These are phyloP conservation scores for Prunella fulvescens DNA, from an alignment of 2,113 vertebrate species.

Conservation along the genomic window DNA sequence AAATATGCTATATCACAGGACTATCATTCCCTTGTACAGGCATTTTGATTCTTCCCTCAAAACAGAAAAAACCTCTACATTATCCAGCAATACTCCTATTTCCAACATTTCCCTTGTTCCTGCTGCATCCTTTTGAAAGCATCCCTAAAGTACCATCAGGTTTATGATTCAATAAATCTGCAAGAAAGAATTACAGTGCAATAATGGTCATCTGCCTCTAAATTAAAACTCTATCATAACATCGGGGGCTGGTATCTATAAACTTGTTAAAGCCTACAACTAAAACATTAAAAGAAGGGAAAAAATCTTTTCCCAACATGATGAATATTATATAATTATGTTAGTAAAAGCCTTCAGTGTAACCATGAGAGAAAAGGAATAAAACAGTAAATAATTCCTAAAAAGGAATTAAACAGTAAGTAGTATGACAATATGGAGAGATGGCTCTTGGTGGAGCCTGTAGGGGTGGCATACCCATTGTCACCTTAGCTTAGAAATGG, in stretches of 20 bases:
- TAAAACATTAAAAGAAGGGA: constrained; percentile 25
- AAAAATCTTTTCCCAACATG: background rate
- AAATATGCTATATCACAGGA: background rate
- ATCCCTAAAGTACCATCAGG: constrained; percentile 15
- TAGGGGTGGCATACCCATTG: background rate
- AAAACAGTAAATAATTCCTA: background rate
- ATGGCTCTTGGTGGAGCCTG: background rate
- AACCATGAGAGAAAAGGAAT: background rate
- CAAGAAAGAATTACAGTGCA: constrained; percentile 40
- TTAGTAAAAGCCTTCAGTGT: background rate
- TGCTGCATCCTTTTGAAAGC: constrained; percentile 12
- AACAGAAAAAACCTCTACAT: background rate
- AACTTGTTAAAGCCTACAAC: constrained; percentile 15
- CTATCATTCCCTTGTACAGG: background rate
- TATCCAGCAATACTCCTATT: background rate
- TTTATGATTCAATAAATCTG: constrained; percentile 67
- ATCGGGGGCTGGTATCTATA: background rate
- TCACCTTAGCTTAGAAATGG: background rate
- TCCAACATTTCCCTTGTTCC: background rate
- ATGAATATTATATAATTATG: background rate
- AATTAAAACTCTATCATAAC: constrained; percentile 52
- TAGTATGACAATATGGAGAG: background rate
- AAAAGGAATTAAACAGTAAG: background rate
- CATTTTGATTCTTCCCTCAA: background rate
- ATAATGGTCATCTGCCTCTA: constrained; percentile 58